Evolutionary conservation across 2,797 vertebrate genomes (phyloP).

Genomic region (Orientallactaga sibirica): DNA sequence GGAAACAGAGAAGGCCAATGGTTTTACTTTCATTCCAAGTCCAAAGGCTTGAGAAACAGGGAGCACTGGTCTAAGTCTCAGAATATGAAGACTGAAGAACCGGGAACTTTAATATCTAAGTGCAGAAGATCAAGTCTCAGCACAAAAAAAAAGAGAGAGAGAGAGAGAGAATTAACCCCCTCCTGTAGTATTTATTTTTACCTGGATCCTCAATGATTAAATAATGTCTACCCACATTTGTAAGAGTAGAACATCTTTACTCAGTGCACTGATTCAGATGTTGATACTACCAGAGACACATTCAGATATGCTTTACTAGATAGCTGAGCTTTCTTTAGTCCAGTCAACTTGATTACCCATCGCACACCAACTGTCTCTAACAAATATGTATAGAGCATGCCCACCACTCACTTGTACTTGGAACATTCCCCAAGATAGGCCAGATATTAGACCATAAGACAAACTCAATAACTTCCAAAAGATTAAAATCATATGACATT

Average conservation of each 20-base stretch:
- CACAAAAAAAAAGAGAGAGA: too few relatives aligned
- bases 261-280: background rate
- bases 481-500: conserved; percentile 22
- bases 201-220: background rate
- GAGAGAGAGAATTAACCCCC: background rate
- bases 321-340: conserved; percentile 26
- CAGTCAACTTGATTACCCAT: conserved; percentile 43
- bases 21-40: background rate
- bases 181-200: background rate
- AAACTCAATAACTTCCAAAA: conserved; percentile 53
- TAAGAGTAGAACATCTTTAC: background rate
- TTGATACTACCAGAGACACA: conserved; percentile 5
- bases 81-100: background rate
- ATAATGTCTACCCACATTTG: conserved; percentile 23
- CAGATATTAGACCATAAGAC: conserved; percentile 54
- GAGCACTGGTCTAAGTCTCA: background rate
- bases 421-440: conserved; percentile 19
- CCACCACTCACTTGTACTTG: conserved; percentile 44
- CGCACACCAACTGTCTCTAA: conserved; percentile 13
- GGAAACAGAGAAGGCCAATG: background rate
- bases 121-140: background rate
- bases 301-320: conserved; percentile 39
- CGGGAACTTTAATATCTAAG: background rate
- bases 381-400: conserved; percentile 45
- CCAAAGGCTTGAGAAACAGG: background rate